These are phyloP conservation scores for Philopotamus ludificatus DNA, from an alignment of 1,140 invertebrate species.

Conservation along the genomic window DNA sequence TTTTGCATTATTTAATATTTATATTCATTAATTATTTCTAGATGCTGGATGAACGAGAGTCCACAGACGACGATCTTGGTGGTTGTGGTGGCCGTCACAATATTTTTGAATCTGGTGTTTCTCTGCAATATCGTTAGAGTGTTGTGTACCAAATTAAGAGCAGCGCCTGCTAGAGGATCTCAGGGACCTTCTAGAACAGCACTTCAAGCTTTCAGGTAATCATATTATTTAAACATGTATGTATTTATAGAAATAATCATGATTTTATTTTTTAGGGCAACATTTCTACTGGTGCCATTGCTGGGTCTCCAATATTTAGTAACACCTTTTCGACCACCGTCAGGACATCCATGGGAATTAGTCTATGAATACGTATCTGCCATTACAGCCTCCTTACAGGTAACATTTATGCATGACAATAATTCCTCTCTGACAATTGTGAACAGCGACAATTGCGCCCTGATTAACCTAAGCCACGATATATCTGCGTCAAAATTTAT, in stretches of 20 bases:
- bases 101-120: slow-evolving; percentile 84
- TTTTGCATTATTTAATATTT: no score
- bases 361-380: slow-evolving; percentile 83
- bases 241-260: neutral
- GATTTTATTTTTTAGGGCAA: slow-evolving; percentile 63
- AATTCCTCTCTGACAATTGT: no score
- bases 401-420: no score
- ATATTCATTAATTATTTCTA: no score
- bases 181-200: slow-evolving; percentile 67
- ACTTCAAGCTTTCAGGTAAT: slow-evolving; percentile 77
- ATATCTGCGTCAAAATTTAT: no score
- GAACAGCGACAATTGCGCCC: no score
- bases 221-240: neutral
- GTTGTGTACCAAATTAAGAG: slow-evolving; percentile 80
- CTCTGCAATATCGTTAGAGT: slow-evolving; percentile 92
- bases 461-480: no score
- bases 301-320: slow-evolving; percentile 83
- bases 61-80: slow-evolving; percentile 71
- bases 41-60: slow-evolving; percentile 83
- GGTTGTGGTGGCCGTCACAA: slow-evolving; percentile 76
- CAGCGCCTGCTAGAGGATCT: slow-evolving; percentile 55
- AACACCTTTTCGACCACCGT: slow-evolving; percentile 81
- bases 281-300: slow-evolving; percentile 80
- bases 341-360: slow-evolving; percentile 67
- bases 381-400: slow-evolving; percentile 85